Base-by-base conservation (phyloP, 2,113 vertebrate species). In the Donacobius atricapilla region DNA sequence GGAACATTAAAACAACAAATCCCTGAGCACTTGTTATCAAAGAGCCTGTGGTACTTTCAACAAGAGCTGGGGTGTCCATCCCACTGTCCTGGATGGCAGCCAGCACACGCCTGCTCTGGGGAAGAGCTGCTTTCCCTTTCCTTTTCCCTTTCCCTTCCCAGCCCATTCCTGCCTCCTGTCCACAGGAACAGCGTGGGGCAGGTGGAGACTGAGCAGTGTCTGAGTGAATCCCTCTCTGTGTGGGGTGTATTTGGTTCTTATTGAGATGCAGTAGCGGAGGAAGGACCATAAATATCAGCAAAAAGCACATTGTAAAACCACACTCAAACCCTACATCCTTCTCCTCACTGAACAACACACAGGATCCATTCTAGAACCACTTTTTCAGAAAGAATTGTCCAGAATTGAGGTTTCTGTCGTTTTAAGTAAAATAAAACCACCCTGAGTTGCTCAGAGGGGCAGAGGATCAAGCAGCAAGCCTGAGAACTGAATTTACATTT, bases 1-100 rank as follows among this genome's bases (percentile, higher is more conserved):
- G 30, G 72, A 94, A 96, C 86, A 95, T 82, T 78, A 93, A 94
- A 96, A 93, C 89, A 92, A 97, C 94, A 97, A 96, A 96, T 96
- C 96, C 96, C 96, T 13, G n/a, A 93, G 92, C 92, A 50, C 90
- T 97, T 65, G 93, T 97, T 97, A 96, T 94, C 95, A 94, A 96
- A 97, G 95, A 95, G 96, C 94, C 90, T 37, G 92, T 81, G 92
- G 92, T 96, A 89, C 90, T 94, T 97, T 84, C 73, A 83, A 18
- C 92, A 72, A 89, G 95, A 94, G 93, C 90, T 69, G 95, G 87
- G 96, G 86, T 93, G 92, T 93, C 65, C 95, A 89, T 86, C 92
- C 93, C 96, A 94, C 92, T 24, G 86, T 93, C 93, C 95, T 96
- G 96, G 96, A 81, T 13, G 39, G 28, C 7, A 31, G 96, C 96